Conservation (phyloP, 2,113 vertebrate species). For the Rhinolophus ferrumequinum region DNA sequence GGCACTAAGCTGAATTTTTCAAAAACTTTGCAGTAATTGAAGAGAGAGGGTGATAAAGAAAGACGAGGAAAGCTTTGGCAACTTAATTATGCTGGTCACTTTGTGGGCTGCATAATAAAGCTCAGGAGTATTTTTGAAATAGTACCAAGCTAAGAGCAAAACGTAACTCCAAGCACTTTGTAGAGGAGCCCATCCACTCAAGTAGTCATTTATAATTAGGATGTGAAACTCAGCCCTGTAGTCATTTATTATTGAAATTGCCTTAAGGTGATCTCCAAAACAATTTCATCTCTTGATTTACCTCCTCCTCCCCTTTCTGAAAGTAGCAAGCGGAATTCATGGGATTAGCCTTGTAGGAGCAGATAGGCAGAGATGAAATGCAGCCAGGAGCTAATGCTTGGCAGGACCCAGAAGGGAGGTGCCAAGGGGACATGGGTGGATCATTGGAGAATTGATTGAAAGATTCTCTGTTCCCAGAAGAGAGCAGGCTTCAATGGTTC, state of each 20-base stretch:
- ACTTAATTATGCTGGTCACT: constrained; percentile 69
- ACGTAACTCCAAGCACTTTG: constrained; percentile 60
- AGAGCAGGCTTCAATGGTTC: constrained; percentile 58
- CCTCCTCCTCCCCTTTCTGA: constrained; percentile 60
- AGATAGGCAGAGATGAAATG: constrained; percentile 82
- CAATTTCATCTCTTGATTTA: constrained; percentile 80
- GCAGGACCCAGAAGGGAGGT: constrained; percentile 79
- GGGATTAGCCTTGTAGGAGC: constrained; percentile 78
- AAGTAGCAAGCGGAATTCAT: constrained; percentile 84
- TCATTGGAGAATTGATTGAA: constrained; percentile 65
- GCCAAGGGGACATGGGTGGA: constrained; percentile 41
- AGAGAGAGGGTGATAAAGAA: constrained; percentile 63
- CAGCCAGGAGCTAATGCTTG: constrained; percentile 83
- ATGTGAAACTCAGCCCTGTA: constrained; percentile 72
- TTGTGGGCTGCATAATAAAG: constrained; percentile 2
- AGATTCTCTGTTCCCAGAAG: constrained; percentile 63
- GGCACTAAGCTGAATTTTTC: constrained; percentile 59
- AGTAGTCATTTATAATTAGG: constrained; percentile 81
- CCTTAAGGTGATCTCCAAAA: constrained; percentile 81
- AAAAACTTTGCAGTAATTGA: constrained; percentile 72
- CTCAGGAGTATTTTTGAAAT: not conserved
- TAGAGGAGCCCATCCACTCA: constrained; percentile 68
- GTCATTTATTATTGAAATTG: constrained; percentile 85
- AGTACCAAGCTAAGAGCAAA: constrained; percentile 20
- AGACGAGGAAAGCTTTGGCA: constrained; percentile 12